Evolutionary conservation across 2,888 invertebrate genomes (phyloP).

Genomic region (Synergus laeviventris): DNA sequence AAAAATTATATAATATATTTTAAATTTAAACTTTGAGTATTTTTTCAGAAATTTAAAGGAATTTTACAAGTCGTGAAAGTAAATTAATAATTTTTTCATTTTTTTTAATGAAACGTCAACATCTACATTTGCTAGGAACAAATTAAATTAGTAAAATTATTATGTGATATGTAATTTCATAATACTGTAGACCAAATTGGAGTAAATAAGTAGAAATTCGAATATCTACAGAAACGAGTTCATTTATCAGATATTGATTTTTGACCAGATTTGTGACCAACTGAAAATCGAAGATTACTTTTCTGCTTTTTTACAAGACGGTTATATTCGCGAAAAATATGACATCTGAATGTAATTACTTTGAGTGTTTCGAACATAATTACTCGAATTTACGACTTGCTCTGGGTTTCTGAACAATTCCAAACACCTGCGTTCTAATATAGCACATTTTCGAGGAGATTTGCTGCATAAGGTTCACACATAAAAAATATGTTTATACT

Average conservation of each 20-base stretch:
- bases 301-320: not conserved
- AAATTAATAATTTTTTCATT: no score
- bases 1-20: no score
- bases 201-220: no score
- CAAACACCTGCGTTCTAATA: not conserved
- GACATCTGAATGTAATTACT: not conserved
- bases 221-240: no score
- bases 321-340: not conserved
- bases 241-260: not conserved
- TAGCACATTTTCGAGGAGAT: slow-evolving; percentile 21
- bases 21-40: no score
- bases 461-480: slow-evolving; percentile 34
- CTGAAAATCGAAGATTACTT: not conserved
- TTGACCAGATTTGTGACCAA: not conserved
- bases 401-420: not conserved
- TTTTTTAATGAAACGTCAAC: no score
- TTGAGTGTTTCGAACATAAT: not conserved
- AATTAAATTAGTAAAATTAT: no score
- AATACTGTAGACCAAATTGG: no score
- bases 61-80: no score
- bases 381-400: not conserved
- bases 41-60: no score
- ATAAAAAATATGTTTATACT: slow-evolving; percentile 36
- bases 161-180: no score
- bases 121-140: no score